Conservation (phyloP, 2,797 vertebrate species). For the Periparus ater region DNA sequence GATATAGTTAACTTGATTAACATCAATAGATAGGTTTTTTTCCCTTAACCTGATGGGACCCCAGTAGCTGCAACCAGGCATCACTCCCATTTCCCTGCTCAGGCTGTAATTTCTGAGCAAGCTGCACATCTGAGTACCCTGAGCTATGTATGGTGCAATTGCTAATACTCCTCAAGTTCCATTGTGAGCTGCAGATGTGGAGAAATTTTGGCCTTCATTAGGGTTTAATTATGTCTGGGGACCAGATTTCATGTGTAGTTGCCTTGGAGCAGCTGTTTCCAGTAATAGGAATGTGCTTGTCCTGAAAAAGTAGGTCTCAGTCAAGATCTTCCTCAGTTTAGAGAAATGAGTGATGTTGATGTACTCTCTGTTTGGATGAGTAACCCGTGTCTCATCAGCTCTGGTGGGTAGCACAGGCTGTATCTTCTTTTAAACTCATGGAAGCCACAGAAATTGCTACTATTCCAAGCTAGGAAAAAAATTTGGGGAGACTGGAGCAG, state of each 20-base stretch:
- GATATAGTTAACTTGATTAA: not conserved
- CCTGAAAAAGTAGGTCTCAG: not conserved
- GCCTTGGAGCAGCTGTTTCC: not conserved
- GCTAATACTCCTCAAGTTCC: not conserved
- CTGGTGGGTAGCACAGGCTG: not conserved
- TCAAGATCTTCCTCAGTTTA: not conserved
- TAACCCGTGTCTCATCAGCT: not conserved
- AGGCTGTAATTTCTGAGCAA: not conserved
- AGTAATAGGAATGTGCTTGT: not conserved
- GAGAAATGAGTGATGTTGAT: not conserved
- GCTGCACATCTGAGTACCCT: not conserved
- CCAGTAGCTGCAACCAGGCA: not conserved
- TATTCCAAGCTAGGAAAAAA: not conserved
- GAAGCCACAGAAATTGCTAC: not conserved
- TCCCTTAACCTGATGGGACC: not conserved
- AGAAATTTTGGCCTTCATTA: constrained; percentile 33
- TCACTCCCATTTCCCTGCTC: not conserved
- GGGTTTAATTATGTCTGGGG: constrained; percentile 6
- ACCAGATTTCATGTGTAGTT: not conserved
- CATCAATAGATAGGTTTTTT: not conserved
- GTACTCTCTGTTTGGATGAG: not conserved
- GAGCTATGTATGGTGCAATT: not conserved
- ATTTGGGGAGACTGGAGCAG: not conserved
- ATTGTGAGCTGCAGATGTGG: constrained; percentile 7
- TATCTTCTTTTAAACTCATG: not conserved